Conservation (phyloP, 1,140 invertebrate species). For the Brachionus manjavacas region DNA sequence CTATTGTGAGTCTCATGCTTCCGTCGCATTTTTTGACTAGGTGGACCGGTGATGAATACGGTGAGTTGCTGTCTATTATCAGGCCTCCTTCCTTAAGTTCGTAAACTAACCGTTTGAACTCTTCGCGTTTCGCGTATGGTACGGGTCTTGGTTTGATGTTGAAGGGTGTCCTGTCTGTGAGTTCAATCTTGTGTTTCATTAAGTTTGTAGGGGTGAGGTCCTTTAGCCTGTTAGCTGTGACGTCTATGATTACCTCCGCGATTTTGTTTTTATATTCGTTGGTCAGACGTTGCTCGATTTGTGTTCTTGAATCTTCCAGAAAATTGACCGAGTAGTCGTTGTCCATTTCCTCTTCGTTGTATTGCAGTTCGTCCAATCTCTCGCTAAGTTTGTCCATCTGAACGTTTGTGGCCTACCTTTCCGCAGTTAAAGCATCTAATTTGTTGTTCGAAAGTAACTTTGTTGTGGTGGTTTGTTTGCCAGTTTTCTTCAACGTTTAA, state of each 20-base stretch:
- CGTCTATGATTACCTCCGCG: background rate
- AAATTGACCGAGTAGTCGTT: background rate
- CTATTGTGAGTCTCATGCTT: background rate
- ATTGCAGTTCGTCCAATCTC: background rate
- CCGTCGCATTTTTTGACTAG: conserved; percentile 19
- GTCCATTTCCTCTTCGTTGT: background rate
- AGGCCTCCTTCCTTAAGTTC: background rate
- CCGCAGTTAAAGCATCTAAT: background rate
- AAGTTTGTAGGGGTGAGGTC: background rate
- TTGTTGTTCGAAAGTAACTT: background rate
- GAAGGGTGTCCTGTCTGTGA: background rate
- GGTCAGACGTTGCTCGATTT: background rate
- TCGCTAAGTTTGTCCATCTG: background rate
- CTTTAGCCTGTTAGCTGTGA: background rate
- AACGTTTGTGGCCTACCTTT: background rate
- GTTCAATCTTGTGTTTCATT: background rate
- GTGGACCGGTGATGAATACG: background rate
- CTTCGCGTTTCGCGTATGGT: background rate
- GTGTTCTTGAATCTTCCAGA: background rate
- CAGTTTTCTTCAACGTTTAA: background rate
- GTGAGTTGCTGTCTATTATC: background rate
- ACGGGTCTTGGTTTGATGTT: background rate
- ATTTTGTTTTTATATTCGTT: background rate
- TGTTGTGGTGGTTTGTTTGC: background rate
- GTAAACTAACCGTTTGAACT: background rate